Percentiles rank a stretch among this genome's conserved stretches.
These are phyloP conservation scores for Acanthurus leucopareius DNA, from an alignment of 2,797 vertebrate species.

Conservation along the genomic window DNA sequence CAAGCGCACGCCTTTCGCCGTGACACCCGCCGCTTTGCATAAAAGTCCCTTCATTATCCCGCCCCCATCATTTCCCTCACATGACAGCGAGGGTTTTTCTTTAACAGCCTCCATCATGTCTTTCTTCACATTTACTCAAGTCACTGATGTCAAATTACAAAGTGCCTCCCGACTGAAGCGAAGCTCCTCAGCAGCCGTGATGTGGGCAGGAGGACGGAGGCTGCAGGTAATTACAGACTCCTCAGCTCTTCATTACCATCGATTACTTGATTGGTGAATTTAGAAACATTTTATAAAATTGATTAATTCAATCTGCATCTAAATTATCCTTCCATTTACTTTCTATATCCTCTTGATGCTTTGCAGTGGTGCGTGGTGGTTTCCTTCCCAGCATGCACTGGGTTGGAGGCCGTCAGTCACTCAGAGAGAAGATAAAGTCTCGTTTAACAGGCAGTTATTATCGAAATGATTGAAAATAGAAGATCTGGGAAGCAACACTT, in stretches of 20 bases:
- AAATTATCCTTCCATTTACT: slow-evolving; percentile 27
- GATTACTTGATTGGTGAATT: slow-evolving; percentile 50
- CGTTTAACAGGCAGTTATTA: not conserved
- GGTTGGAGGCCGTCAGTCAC: slow-evolving; percentile 24
- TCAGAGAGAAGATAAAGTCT: not conserved
- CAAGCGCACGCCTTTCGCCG: slow-evolving; percentile 36
- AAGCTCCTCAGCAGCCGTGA: slow-evolving; percentile 11
- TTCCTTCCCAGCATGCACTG: slow-evolving; percentile 49
- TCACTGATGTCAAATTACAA: slow-evolving; percentile 36
- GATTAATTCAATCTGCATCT: slow-evolving; percentile 58
- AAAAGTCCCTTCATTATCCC: slow-evolving; percentile 61
- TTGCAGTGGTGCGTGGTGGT: slow-evolving; percentile 3
- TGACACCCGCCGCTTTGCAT: slow-evolving; percentile 51
- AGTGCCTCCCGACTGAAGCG: slow-evolving; percentile 25
- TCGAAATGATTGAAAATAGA: slow-evolving; percentile 4
- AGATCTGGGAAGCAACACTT: not conserved
- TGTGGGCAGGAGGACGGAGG: slow-evolving; percentile 44
- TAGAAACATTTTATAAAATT: slow-evolving; percentile 55
- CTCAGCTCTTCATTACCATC: slow-evolving; percentile 52
- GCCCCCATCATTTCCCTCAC: slow-evolving; percentile 52
- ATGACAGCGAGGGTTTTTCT: slow-evolving; percentile 42
- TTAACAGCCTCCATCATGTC: slow-evolving; percentile 40
- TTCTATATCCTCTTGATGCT: slow-evolving; percentile 18
- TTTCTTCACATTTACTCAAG: slow-evolving; percentile 29
- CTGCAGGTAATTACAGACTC: slow-evolving; percentile 44